Evolutionary conservation across 2,797 vertebrate species (phyloP).

Genomic region (Microtus obscurus): DNA sequence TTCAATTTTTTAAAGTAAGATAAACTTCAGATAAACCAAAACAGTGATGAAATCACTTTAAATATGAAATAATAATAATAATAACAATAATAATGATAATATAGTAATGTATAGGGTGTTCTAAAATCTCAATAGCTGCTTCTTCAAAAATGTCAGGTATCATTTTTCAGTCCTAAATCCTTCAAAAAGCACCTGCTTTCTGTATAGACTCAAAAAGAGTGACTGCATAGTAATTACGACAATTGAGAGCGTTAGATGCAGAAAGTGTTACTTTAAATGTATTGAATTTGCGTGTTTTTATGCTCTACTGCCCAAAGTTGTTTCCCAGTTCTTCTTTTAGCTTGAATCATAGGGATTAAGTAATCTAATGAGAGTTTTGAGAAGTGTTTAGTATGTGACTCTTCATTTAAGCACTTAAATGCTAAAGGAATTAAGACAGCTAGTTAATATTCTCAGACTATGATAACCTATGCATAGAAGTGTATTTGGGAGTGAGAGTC

Average conservation of each 20-base stretch:
- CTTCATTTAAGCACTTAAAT: neutral
- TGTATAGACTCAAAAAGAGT: neutral
- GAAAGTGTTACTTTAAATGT: rapidly evolving
- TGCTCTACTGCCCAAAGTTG: neutral
- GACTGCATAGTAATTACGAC: neutral
- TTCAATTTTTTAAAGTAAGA: neutral
- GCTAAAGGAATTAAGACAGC: neutral
- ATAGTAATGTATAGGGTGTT: rapidly evolving
- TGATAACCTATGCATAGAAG: neutral
- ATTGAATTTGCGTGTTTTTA: neutral
- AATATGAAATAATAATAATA: neutral
- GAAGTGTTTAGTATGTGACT: neutral
- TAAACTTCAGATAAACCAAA: neutral
- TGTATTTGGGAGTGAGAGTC: neutral
- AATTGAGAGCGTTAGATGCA: neutral
- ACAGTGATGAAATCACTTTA: rapidly evolving
- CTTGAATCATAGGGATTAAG: neutral
- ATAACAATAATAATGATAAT: neutral
- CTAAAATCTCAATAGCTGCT: neutral
- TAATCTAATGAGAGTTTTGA: neutral
- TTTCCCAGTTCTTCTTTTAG: neutral
- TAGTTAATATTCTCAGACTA: neutral
- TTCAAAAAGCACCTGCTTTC: neutral
- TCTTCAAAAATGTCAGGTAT: rapidly evolving
- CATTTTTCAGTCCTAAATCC: rapidly evolving